Base-by-base conservation (phyloP, 2,888 invertebrate genomes). In the Pristionchus exspectatus region DNA sequence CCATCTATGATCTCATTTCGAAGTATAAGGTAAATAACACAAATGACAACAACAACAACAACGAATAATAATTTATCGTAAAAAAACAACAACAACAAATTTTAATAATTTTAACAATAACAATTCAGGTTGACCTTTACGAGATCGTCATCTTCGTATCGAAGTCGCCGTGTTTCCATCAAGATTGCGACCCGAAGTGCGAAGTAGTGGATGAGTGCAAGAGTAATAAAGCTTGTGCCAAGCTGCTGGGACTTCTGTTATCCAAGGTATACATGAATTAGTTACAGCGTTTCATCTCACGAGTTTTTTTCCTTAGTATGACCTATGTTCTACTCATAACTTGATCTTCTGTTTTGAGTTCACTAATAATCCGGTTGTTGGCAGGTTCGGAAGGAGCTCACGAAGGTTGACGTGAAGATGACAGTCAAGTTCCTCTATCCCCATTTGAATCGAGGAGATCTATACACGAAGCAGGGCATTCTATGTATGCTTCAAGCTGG, bases 381-480 rank as follows among this genome's bases (percentile, higher is more conserved):
- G 50, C 81, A 92, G 91, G 94, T 95, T 30, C 93, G 95, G 14
- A 95, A 95, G 90, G 95, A 95, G 90, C 91, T 95, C 90, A 93
- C 93, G 90, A 95, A 95, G 87, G 95, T 95, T 33, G 95, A 95
- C 90, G 95, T 95, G 90, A 93, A 95, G 89, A 95, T 95, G 95
- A 94, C 95, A 9, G 95, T 95, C 74, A 95, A 95, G 90, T 95
- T 95, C 89, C 91, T 95, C n/a, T 95, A 95, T 90, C 95, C 95
- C 7, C 95, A 95, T 90, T 90, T 95, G 90, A 94, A 95, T 90
- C 91, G 95, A 66, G 95, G 95, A 86, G 95, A 95, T 90, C 90
- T 95, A 81, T 95, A 95, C 93, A 95, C 95, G 63, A 95, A 95
- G 90, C 95, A 95, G 89, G 95, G 95, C 12, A 94, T 95, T 74